phyloP scores from a whole-genome alignment of 2,113 vertebrate genomes.

The Trematomus loennbergii region DNA sequence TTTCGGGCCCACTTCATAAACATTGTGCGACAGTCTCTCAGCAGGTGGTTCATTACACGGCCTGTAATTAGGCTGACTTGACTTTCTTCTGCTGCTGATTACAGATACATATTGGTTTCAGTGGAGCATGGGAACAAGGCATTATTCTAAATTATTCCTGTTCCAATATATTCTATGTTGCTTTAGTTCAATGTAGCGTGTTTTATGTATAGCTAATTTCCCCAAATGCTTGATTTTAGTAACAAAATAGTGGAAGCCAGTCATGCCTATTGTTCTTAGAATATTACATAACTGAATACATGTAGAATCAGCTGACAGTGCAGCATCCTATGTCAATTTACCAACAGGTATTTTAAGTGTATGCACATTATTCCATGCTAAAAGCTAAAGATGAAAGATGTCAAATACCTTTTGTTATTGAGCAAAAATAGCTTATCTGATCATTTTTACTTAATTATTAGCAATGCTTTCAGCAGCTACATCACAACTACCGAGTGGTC shows the following conservation, averaged over 20 bases:
- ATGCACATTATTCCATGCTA: neutral
- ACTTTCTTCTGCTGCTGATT: slow-evolving; percentile 72
- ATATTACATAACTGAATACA: neutral
- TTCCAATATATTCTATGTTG: slow-evolving; percentile 52
- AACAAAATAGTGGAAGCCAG: slow-evolving; percentile 1
- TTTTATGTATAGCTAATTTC: slow-evolving; percentile 6
- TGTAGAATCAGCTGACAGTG: neutral
- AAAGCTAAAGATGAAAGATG: neutral
- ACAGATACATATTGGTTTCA: slow-evolving; percentile 74
- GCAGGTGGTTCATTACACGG: slow-evolving; percentile 76
- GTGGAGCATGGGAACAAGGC: slow-evolving; percentile 56
- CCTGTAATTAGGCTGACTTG: slow-evolving; percentile 74
- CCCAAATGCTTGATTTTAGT: neutral
- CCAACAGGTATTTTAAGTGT: neutral
- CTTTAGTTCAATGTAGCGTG: slow-evolving; percentile 22
- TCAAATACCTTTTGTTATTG: neutral
- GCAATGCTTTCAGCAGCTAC: neutral
- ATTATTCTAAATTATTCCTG: slow-evolving; percentile 44
- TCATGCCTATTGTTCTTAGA: neutral
- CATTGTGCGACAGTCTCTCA: slow-evolving; percentile 59
- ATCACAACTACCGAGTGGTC: neutral
- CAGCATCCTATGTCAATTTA: slow-evolving; percentile 7
- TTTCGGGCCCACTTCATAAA: slow-evolving; percentile 63
- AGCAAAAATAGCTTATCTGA: too few species aligned
- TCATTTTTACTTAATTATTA: too few species aligned